Conservation (phyloP, 2,113 vertebrate genomes). For the Psittacara wagleri region DNA sequence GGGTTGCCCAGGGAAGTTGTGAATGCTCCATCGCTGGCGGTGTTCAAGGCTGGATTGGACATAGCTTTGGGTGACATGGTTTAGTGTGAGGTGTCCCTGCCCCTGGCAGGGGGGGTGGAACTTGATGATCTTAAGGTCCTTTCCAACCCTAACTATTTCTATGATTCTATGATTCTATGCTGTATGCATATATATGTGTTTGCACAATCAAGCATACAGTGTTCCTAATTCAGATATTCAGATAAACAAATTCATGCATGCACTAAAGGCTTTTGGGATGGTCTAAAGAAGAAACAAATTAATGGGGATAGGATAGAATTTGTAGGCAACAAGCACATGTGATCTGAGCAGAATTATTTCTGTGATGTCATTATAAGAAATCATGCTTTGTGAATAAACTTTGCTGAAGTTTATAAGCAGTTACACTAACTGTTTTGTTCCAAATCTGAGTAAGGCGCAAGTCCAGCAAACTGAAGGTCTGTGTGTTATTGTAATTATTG, state of each 20-base stretch:
- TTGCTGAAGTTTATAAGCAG: not conserved
- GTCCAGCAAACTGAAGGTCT: not conserved
- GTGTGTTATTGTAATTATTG: not conserved
- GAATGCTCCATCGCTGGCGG: too few relatives aligned
- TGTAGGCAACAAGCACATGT: not conserved
- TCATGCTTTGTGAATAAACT: not conserved
- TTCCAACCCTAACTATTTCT: too few relatives aligned
- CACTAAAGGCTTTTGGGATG: not conserved
- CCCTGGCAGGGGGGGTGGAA: too few relatives aligned
- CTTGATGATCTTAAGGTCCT: too few relatives aligned
- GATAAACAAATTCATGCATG: not conserved
- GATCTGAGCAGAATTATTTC: not conserved
- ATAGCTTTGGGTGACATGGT: too few relatives aligned
- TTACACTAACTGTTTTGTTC: not conserved
- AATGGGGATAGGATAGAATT: not conserved
- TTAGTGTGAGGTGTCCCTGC: too few relatives aligned
- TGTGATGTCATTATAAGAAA: not conserved
- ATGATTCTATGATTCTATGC: too few relatives aligned
- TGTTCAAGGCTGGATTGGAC: too few relatives aligned
- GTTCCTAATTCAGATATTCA: not conserved
- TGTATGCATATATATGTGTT: not conserved
- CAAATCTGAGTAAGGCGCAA: not conserved
- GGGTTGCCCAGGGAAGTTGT: too few relatives aligned
- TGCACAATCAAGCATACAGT: not conserved
- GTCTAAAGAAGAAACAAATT: not conserved